A percentile compares a stretch with the other conserved stretches of the same genome.
phyloP scores from a whole-genome alignment of 2,888 invertebrate species.

The Psylliodes chrysocephalus region DNA sequence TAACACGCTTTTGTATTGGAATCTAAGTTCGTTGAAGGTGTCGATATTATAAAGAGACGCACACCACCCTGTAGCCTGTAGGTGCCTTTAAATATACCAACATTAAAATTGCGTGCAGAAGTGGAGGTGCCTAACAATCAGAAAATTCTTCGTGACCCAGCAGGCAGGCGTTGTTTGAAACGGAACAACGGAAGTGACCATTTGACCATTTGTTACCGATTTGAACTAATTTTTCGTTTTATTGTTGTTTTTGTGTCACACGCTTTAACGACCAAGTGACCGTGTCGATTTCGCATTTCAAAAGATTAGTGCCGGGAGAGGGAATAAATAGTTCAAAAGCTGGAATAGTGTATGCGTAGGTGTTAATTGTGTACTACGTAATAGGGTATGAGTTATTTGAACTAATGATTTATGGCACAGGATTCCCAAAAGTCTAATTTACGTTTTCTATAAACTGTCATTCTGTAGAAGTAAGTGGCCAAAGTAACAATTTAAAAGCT shows the following conservation, averaged over 20 bases:
- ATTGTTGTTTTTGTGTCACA: constrained; percentile 39
- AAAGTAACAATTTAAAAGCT: too few species aligned
- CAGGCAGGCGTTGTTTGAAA: constrained; percentile 15
- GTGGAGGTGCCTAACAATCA: constrained; percentile 34
- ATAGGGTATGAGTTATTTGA: too few species aligned
- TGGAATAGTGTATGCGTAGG: background rate
- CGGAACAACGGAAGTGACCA: constrained; percentile 42
- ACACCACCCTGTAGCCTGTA: too few species aligned
- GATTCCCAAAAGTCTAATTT: too few species aligned
- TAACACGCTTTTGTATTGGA: too few species aligned
- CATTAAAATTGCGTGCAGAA: constrained; percentile 24
- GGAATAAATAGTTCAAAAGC: background rate
- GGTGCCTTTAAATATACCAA: too few species aligned
- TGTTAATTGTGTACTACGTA: constrained; percentile 2
- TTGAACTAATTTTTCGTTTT: constrained; percentile 40
- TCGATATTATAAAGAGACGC: too few species aligned
- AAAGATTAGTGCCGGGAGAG: constrained; percentile 32
- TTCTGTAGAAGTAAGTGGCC: too few species aligned
- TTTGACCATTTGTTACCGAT: constrained; percentile 44
- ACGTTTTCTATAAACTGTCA: too few species aligned
- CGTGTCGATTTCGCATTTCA: constrained; percentile 37
- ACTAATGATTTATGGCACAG: too few species aligned
- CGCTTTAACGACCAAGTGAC: constrained; percentile 26
- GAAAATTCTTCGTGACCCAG: constrained; percentile 18
- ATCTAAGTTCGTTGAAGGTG: too few species aligned